A percentile compares a stretch with the other conserved stretches of the same genome.
Conservation (phyloP, 2,888 invertebrate species). For the Cataglyphis cursor region DNA sequence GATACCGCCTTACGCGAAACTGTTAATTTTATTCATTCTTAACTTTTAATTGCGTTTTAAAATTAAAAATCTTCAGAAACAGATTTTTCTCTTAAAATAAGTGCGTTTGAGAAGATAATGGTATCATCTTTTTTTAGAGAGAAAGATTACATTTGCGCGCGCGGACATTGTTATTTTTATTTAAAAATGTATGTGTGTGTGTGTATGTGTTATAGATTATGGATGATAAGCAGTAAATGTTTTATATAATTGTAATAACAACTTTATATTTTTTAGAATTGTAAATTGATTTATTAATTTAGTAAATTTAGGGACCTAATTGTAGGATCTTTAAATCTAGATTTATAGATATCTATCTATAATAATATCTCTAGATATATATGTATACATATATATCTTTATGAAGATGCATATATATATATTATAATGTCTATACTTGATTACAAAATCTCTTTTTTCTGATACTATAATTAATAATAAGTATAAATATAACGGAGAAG, state of each 20-base stretch:
- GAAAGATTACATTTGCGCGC: not conserved
- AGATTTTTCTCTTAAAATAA: not conserved
- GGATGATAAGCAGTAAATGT: not conserved
- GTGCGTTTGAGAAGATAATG: not conserved
- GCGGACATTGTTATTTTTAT: not conserved
- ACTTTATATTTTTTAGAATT: not conserved
- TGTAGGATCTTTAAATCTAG: not conserved
- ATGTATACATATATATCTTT: not conserved
- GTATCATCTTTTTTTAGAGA: not conserved
- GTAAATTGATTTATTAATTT: not conserved
- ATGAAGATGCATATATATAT: not conserved
- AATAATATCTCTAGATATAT: no score
- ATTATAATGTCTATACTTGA: not conserved
- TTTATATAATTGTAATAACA: not conserved
- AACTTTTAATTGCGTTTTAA: conserved; percentile 23
- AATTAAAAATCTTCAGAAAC: no score
- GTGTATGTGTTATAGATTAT: not conserved
- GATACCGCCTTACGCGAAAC: not conserved
- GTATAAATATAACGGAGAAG: not conserved
- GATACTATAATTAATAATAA: not conserved
- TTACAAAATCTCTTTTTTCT: not conserved
- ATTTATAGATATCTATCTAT: not conserved
- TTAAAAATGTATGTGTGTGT: not conserved
- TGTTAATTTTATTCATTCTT: no score
- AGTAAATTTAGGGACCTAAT: not conserved